Evolutionary conservation across 2,113 vertebrate genomes (phyloP).

Genomic region (Cranoglanis bouderius): DNA sequence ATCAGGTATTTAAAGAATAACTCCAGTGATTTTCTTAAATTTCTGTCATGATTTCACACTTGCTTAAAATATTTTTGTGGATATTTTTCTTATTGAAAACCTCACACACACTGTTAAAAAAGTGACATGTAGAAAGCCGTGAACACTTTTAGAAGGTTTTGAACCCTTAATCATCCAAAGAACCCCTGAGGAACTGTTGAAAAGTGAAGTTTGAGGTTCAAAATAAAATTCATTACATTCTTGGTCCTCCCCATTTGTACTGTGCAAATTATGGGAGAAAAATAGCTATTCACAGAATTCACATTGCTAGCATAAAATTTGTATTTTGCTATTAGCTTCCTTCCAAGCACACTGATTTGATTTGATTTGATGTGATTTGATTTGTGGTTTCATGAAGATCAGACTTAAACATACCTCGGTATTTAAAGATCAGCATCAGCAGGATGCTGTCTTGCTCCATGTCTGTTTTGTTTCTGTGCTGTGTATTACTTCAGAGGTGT

Average conservation of each 20-base stretch:
- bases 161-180: not conserved
- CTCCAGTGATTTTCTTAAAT: not conserved
- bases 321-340: not conserved
- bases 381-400: not conserved
- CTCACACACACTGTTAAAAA: not conserved
- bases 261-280: slow-evolving; percentile 5
- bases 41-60: not conserved
- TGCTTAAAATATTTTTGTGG: not conserved
- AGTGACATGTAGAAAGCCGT: not conserved
- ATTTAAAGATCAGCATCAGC: not conserved
- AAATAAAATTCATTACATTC: not conserved
- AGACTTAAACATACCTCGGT: not conserved
- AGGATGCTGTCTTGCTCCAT: not conserved
- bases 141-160: not conserved
- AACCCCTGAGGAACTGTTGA: not conserved
- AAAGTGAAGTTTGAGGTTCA: not conserved
- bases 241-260: not conserved
- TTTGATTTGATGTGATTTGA: not conserved
- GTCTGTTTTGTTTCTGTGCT: not conserved
- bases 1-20: not conserved
- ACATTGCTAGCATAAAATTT: not conserved
- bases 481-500: not conserved
- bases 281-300: not conserved
- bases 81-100: not conserved
- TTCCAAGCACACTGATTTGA: too few species aligned